phyloP scores from a whole-genome alignment of 37 sponge, comb jelly and placozoan species.

The Tethya wilhelma region DNA sequence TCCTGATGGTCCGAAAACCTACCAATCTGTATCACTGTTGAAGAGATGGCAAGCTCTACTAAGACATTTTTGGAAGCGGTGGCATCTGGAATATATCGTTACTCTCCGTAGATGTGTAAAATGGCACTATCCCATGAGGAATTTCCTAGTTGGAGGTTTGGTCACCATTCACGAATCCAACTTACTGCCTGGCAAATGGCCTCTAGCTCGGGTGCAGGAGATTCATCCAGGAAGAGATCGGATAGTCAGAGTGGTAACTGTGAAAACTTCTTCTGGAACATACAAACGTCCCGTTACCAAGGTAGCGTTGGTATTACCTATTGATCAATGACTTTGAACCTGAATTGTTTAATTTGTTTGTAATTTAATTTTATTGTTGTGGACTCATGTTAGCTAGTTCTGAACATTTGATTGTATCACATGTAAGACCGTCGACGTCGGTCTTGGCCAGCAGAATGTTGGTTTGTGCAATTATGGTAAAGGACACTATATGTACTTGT shows the following conservation, averaged over 20 bases:
- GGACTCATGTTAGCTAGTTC: too few species aligned
- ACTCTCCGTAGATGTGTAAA: background rate
- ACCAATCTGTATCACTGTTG: background rate
- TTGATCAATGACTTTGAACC: too few species aligned
- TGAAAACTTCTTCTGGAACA: slow-evolving; percentile 2
- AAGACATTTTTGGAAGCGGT: slow-evolving; percentile 12
- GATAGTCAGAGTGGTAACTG: background rate
- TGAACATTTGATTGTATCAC: too few species aligned
- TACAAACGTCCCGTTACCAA: slow-evolving; percentile 22
- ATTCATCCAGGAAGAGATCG: slow-evolving; percentile 4
- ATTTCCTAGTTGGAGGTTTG: slow-evolving; percentile 3
- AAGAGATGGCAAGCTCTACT: background rate
- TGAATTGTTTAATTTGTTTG: too few species aligned
- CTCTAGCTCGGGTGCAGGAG: slow-evolving; percentile 3
- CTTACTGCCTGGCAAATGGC: slow-evolving; percentile 5
- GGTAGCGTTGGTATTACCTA: slow-evolving; percentile 14
- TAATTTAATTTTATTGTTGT: too few species aligned
- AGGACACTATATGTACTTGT: too few species aligned
- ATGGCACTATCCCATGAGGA: slow-evolving; percentile 16
- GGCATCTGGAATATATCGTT: slow-evolving; percentile 6
- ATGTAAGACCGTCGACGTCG: too few species aligned
- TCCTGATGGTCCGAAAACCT: background rate
- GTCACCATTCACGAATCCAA: background rate
- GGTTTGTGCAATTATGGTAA: too few species aligned
- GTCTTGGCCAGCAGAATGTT: too few species aligned